Evolutionary conservation across 2,888 invertebrate species (phyloP).

Genomic region (Tholera decimalis): DNA sequence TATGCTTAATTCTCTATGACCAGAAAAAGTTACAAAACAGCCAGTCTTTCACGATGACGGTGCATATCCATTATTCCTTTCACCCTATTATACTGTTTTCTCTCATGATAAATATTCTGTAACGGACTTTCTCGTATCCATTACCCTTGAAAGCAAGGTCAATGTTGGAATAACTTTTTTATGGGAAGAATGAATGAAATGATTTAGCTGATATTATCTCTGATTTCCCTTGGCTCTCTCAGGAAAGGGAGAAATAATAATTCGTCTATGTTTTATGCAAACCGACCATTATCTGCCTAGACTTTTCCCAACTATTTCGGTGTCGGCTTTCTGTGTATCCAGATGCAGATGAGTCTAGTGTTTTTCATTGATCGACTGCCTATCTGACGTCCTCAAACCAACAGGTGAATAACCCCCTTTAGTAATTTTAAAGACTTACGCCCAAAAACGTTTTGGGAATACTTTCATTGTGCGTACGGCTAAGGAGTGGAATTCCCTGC

Average conservation of each 20-base stretch:
- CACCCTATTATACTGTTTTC: slow-evolving; percentile 35
- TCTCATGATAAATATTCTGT: slow-evolving; percentile 48
- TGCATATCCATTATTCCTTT: slow-evolving; percentile 38
- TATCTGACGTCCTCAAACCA: too few relatives aligned
- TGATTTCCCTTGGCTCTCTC: not conserved
- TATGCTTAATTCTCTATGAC: not conserved
- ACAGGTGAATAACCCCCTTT: too few relatives aligned
- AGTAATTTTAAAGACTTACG: too few relatives aligned
- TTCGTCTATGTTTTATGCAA: not conserved
- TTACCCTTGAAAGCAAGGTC: slow-evolving; percentile 53
- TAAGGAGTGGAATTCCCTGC: too few relatives aligned
- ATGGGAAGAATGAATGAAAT: slow-evolving; percentile 6
- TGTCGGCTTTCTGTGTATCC: too few relatives aligned
- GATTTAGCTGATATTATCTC: too few relatives aligned
- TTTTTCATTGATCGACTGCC: too few relatives aligned
- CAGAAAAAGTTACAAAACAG: slow-evolving; percentile 15
- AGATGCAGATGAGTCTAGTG: too few relatives aligned
- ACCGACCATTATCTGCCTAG: too few relatives aligned
- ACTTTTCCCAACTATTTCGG: too few relatives aligned
- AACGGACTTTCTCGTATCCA: slow-evolving; percentile 23
- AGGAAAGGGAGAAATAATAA: not conserved
- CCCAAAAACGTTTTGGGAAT: too few relatives aligned
- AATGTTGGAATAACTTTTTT: slow-evolving; percentile 48
- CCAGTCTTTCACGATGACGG: slow-evolving; percentile 34
- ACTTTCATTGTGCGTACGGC: too few relatives aligned